Evolutionary conservation across 2,888 invertebrate species (phyloP).

Genomic region (Hydroisotoma schaefferi): DNA sequence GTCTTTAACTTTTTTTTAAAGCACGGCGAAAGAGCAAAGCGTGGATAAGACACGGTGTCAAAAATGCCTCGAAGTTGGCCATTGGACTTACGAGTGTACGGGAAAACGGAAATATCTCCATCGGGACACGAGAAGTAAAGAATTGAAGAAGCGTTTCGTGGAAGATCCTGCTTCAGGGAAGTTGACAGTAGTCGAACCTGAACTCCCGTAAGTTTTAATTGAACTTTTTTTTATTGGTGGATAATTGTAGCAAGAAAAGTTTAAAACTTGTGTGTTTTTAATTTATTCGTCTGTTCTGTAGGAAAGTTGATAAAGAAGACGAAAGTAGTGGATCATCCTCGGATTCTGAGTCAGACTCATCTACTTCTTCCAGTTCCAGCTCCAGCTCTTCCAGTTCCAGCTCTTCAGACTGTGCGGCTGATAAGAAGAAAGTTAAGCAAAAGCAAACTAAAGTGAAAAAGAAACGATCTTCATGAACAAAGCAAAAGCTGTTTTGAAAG

Average conservation of each 20-base stretch:
- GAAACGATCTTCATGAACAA: background rate
- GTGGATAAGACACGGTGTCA: constrained; percentile 68
- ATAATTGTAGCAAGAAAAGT: too few relatives aligned
- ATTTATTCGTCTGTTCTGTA: background rate
- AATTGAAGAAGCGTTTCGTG: constrained; percentile 65
- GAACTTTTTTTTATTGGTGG: too few relatives aligned
- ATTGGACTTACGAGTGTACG: constrained; percentile 92
- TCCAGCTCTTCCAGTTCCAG: background rate
- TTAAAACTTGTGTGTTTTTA: too few relatives aligned
- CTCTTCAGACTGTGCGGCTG: background rate
- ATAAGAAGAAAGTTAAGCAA: background rate
- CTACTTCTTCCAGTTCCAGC: background rate
- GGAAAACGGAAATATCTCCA: constrained; percentile 84
- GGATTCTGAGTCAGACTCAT: background rate
- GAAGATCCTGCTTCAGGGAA: constrained; percentile 51
- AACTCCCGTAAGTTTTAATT: too few relatives aligned
- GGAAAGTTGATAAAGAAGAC: background rate
- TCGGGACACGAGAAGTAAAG: constrained; percentile 75
- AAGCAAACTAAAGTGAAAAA: background rate
- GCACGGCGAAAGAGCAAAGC: background rate
- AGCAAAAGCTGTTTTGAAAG: too few relatives aligned
- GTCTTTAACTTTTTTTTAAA: background rate
- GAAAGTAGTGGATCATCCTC: background rate
- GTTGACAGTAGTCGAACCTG: constrained; percentile 16
- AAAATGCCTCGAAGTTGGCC: constrained; percentile 86